phyloP scores from a whole-genome alignment of 2,113 vertebrate species.

The Sminthopsis crassicaudata region DNA sequence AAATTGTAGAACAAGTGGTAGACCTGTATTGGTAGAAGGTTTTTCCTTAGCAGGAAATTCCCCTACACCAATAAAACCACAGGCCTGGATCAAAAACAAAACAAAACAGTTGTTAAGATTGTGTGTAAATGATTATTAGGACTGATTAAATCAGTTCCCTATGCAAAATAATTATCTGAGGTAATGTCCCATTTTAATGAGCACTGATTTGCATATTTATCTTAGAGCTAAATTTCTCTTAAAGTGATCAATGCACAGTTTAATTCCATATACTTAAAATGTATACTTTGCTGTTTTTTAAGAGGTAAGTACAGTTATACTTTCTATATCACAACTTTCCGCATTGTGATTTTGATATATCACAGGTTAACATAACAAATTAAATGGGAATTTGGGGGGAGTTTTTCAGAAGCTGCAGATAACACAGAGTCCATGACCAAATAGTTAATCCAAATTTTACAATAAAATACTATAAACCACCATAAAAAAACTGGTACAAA shows the following conservation, averaged over 20 bases:
- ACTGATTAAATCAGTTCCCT: background rate
- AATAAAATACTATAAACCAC: too few relatives aligned
- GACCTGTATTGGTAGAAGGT: background rate
- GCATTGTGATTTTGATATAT: too few relatives aligned
- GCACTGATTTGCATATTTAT: background rate
- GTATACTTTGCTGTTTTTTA: background rate
- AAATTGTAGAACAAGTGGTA: background rate
- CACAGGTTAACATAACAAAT: too few relatives aligned
- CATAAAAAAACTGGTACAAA: too few relatives aligned
- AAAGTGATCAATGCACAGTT: background rate
- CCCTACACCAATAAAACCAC: background rate
- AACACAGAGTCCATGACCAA: too few relatives aligned
- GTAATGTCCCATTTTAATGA: conserved; percentile 3
- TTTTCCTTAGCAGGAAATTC: background rate
- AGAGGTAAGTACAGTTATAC: background rate
- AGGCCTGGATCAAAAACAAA: background rate
- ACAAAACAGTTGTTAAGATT: background rate
- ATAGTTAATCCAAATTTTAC: too few relatives aligned
- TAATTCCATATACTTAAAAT: background rate
- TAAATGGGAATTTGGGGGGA: too few relatives aligned
- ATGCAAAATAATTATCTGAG: conserved; percentile 3
- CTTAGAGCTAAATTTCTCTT: background rate
- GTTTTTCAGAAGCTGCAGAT: too few relatives aligned
- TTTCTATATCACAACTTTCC: too few relatives aligned
- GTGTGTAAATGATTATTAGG: background rate